phyloP scores from a whole-genome alignment of 2,797 vertebrate genomes.

The Epinephelus awoara region DNA sequence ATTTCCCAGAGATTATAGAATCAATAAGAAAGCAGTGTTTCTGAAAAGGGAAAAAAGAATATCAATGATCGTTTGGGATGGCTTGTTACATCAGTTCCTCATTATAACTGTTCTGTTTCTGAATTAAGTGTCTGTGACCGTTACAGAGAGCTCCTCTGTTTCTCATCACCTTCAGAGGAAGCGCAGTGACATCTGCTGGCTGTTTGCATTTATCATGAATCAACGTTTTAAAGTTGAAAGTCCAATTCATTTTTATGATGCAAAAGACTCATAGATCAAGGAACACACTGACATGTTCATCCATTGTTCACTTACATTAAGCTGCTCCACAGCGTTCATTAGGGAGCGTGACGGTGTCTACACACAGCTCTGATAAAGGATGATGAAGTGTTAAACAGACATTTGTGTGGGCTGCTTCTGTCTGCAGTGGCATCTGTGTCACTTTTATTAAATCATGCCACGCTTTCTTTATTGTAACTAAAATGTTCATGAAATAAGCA shows the following conservation, averaged over 20 bases:
- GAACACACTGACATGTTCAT: neutral
- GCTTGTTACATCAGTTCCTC: neutral
- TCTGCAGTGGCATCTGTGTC: neutral
- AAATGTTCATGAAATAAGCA: too few relatives aligned
- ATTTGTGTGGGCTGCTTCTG: neutral
- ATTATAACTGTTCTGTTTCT: neutral
- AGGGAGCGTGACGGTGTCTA: neutral
- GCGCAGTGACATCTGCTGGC: slow-evolving; percentile 74
- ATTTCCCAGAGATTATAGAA: neutral
- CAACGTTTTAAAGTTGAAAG: neutral
- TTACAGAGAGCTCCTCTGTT: neutral
- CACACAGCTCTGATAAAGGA: neutral
- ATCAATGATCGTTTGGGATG: neutral
- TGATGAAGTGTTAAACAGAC: neutral
- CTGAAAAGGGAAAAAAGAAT: neutral
- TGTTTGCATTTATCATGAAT: neutral
- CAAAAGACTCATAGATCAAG: neutral
- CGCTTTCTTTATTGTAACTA: neutral
- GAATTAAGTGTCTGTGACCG: neutral
- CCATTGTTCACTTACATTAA: neutral
- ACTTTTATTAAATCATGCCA: neutral
- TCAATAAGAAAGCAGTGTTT: neutral
- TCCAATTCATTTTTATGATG: neutral
- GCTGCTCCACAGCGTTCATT: neutral
- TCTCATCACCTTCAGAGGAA: slow-evolving; percentile 17